Percentiles rank a stretch among this genome's conserved stretches.
Conservation (phyloP, 2,797 vertebrate genomes). For the Lophura swinhoii region DNA sequence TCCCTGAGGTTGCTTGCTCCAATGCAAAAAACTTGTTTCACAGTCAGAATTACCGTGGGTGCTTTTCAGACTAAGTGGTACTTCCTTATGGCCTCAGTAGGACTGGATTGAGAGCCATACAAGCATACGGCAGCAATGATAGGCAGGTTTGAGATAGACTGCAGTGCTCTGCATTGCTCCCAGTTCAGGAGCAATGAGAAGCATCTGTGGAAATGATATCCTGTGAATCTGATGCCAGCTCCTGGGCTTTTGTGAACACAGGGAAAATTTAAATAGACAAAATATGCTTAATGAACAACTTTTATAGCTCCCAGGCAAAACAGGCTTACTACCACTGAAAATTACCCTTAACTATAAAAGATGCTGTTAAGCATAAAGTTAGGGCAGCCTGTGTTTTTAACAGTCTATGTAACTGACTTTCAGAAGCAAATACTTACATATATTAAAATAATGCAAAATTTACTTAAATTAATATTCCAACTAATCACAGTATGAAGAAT, state of each 20-base stretch:
- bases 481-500: background rate
- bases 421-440: background rate
- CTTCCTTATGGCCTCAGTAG: too few relatives aligned
- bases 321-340: background rate
- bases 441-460: background rate
- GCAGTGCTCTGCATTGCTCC: background rate
- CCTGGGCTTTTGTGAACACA: rapidly evolving
- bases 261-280: background rate
- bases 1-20: too few relatives aligned
- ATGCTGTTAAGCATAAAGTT: background rate
- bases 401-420: background rate
- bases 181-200: background rate
- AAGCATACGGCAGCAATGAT: too few relatives aligned
- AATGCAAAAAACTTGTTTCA: background rate
- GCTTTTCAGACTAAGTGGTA: too few relatives aligned
- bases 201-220: rapidly evolving
- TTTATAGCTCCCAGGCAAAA: background rate
- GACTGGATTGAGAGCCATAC: background rate
- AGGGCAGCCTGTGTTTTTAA: background rate
- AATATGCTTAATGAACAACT: background rate
- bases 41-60: background rate
- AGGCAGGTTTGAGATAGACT: background rate
- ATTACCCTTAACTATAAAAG: background rate
- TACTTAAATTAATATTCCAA: background rate
- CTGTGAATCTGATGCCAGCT: background rate